phyloP scores from a whole-genome alignment of 2,888 invertebrate genomes.

The Apantesis nais region DNA sequence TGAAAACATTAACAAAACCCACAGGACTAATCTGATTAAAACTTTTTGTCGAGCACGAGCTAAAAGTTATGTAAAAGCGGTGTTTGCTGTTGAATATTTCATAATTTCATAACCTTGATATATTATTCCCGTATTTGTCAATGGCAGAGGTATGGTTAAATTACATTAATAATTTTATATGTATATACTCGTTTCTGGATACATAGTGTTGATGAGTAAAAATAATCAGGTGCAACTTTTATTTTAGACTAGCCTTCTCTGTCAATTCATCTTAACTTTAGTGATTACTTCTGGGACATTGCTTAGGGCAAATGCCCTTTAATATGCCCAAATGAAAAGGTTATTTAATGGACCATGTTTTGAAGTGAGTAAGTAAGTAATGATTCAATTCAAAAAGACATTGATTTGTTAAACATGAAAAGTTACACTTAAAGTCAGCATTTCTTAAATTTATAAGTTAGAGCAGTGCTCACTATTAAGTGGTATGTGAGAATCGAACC shows the following conservation, averaged over 20 bases:
- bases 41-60: conserved; percentile 6
- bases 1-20: conserved; percentile 4
- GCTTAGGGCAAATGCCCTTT: too few species aligned
- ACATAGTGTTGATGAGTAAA: neutral
- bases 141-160: neutral
- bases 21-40: conserved; percentile 9
- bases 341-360: too few species aligned
- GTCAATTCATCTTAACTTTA: neutral
- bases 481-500: too few species aligned
- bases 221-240: neutral
- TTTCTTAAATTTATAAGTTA: too few species aligned
- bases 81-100: neutral
- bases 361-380: too few species aligned
- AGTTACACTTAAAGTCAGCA: too few species aligned
- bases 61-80: conserved; percentile 6
- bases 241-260: neutral
- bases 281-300: too few species aligned
- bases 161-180: neutral
- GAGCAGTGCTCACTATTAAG: too few species aligned
- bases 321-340: too few species aligned
- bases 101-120: neutral
- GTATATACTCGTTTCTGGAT: too few species aligned
- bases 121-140: neutral
- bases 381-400: too few species aligned
- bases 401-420: too few species aligned